Evolutionary conservation across 1,140 invertebrate genomes (phyloP), one percentile per base, ranked within the genome.

Genomic region (Nephila pilipes): DNA sequence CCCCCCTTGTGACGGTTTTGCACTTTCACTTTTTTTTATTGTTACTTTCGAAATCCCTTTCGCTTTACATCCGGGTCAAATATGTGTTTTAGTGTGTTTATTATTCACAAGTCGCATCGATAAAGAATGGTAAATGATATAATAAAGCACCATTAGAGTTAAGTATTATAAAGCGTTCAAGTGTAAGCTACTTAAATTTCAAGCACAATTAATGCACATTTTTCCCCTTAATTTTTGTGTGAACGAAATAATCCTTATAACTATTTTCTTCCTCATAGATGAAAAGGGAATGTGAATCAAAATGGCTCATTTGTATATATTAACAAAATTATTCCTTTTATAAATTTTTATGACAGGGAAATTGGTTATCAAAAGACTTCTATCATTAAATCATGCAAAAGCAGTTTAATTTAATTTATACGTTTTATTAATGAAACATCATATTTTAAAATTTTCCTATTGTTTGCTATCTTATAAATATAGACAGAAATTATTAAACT

Each of bases 41-140:
- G 32, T 87, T 87, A 46, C 32, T 58, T n/a, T 25, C 25, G 12
- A 46, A 85, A 55, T 58, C 55, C 32, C 25, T 58, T 85, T 32
- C 16, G 55, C 16, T 20, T 32, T 8, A 57, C 60, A 89, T 89
- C 89, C 89, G 89, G 89, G 89, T 90, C 80, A 55, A 29, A 18
- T 55, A 81, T 81, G 46, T 36, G 29, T 29, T 75, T 75, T 55
- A 22, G 80, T 81, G 20, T 81, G 38, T 81, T 46, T 81, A 55
- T 54, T 55, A 55, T 81, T 81, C 80, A 81, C 38, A 54, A 54
- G 80, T 81, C 80, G 80, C 80, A 55, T n/a, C 80, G 18, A 16
- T n/a, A 14, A 54, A 54, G 36, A 55, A 46, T 54, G 20, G 80
- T 81, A 81, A 81, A 81, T 81, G 80, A 54, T 81, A 81, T 81